Evolutionary conservation across 2,113 vertebrate species (phyloP), one percentile per base, ranked within the genome.

Genomic region (Burhinus oedicnemus): DNA sequence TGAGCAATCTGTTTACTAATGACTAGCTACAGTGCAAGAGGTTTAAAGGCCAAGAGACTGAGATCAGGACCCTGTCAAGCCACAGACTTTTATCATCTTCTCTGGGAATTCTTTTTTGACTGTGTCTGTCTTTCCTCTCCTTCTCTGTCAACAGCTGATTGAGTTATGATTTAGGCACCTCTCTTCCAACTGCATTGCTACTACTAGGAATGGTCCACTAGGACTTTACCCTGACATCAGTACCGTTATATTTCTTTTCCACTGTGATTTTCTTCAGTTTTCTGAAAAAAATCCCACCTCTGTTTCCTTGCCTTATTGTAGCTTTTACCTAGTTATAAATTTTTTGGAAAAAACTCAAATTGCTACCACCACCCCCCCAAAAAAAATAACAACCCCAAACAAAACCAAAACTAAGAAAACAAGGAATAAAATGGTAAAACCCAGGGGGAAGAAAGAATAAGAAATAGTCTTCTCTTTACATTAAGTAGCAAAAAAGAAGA

Each of bases 1-100:
- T 86, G 69, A 95, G 83, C 87, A 87, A 45, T 90, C 65, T 81
- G 69, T 95, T 95, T 94, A 54, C 75, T 82, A 87, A 65, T 38
- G 62, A 80, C 55, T 62, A 74, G 29, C 55, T 79, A 22, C 52
- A 82, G 47, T 52, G 77, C 0, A 3, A 95, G 64, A 87, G 65
- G 64, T 96, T 95, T 89, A 91, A 90, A 75, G 77, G 75, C 80
- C 2, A 26, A 69, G 60, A 86, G 25, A 8, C 80, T 87, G 64
- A 87, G 83, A 94, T 77, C 89, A 91, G 76, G 83, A 89, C 80
- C 80, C 32, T 0, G 0, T 78, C 60, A 84, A 61, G 72, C 38
- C 42, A 71, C 52, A 96, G 76, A 29, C 87, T 95, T 94, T 84
- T 84, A 75, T 95, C 36, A 45, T 87, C 47, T 36, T 91, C 58